Conservation (phyloP, 2,888 invertebrate genomes). For the Rhamphomyia laevipes region DNA sequence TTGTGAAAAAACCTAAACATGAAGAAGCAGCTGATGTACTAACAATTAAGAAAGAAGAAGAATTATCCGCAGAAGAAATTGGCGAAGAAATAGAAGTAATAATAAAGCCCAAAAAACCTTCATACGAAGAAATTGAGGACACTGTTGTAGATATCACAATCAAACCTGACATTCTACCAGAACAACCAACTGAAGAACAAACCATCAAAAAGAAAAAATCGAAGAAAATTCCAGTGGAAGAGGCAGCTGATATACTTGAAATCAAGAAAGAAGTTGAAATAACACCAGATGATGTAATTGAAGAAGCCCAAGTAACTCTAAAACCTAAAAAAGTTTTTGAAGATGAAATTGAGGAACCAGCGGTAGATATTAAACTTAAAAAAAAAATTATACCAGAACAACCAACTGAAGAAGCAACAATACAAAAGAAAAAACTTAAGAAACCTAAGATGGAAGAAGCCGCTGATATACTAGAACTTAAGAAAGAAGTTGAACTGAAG, state of each 20-base stretch:
- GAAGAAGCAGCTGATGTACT: slow-evolving; percentile 3
- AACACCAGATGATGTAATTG: slow-evolving; percentile 41
- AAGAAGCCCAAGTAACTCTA: slow-evolving; percentile 34
- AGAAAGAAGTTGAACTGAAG: slow-evolving; percentile 29
- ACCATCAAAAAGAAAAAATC: slow-evolving; percentile 11
- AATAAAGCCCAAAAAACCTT: slow-evolving; percentile 20
- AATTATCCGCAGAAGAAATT: slow-evolving; percentile 17
- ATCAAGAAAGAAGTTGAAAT: slow-evolving; percentile 26
- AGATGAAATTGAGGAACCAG: slow-evolving; percentile 30
- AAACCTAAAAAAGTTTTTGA: slow-evolving; percentile 29
- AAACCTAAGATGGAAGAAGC: slow-evolving; percentile 29
- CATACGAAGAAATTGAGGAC: slow-evolving; percentile 13
- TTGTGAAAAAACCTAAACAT: slow-evolving; percentile 26
- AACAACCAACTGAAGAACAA: slow-evolving; percentile 23
- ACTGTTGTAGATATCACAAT: slow-evolving; percentile 17
- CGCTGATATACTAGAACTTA: slow-evolving; percentile 30
- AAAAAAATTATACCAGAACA: slow-evolving; percentile 29
- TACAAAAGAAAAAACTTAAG: slow-evolving; percentile 29
- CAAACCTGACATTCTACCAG: slow-evolving; percentile 21
- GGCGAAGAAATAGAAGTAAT: slow-evolving; percentile 25
- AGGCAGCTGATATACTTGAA: slow-evolving; percentile 12
- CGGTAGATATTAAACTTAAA: slow-evolving; percentile 27
- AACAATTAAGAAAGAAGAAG: slow-evolving; percentile 23
- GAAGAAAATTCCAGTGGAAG: slow-evolving; percentile 13
- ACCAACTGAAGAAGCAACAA: slow-evolving; percentile 28